Evolutionary conservation across 2,888 invertebrate species (phyloP), one percentile per base, ranked within the genome.

Genomic region (Ophonus ardosiacus): DNA sequence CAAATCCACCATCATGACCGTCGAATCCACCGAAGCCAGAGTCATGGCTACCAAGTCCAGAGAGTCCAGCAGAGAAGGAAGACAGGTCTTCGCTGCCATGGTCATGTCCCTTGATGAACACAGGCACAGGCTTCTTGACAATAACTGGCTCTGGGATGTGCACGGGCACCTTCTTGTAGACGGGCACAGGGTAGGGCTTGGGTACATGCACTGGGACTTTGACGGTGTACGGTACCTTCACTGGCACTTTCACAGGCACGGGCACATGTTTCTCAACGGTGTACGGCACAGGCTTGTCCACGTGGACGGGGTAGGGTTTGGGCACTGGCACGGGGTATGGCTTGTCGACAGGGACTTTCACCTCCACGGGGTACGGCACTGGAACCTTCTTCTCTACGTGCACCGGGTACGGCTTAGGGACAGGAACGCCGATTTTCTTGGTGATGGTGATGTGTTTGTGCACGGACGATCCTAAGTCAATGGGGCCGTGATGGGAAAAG

Each of bases 201-300:
- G 83, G 85, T 7, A 80, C 79, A 21, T 24, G 80, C 3, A 71
- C 68, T 7, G 85, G 63, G 0, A 85, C 85, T 17, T 61, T 61
- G 24, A 85, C 85, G 17, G 61, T 68, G 51, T 59, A 51, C 31
- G 79, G 80, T 0, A 85, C 80, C 57, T 85, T 79, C 4, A 85
- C 80, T 10, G 85, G 85, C 7, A 85, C 85, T 59, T 85, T 85
- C 8, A 85, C 85, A 21, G 85, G 79, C 85, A 88, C 88, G 43
- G 90, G 93, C 0, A 93, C 93, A 0, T 92, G 93, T 86, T 93
- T 93, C 0, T 93, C 91, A 0, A 93, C 93, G 1, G 92, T 93
- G 57, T 92, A 92, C 2, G 93, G 92, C 63, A 93, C 92, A 0
- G 92, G 93, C 82, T 92, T 91, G 85, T 93, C 93, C 0, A 93